Evolutionary conservation across 1,140 invertebrate species (phyloP).

Genomic region (Drosophila elegans): DNA sequence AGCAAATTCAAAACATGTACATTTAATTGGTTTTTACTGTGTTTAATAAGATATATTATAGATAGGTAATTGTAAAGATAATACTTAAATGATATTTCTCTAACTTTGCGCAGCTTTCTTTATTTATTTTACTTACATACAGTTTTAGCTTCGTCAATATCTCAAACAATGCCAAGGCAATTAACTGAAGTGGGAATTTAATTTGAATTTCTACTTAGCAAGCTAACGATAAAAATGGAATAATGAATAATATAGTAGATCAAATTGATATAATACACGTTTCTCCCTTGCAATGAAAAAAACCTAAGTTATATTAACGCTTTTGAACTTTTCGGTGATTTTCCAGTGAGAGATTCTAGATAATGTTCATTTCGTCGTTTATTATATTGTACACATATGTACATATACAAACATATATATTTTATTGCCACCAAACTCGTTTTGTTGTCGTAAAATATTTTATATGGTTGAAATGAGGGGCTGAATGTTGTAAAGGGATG

Average conservation of each 20-base stretch:
- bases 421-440: conserved; percentile 51
- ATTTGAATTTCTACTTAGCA: conserved; percentile 50
- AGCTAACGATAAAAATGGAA: conserved; percentile 25
- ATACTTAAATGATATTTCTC: background rate
- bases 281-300: conserved; percentile 7
- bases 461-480: conserved; percentile 4
- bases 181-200: conserved; percentile 35
- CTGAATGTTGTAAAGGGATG: background rate
- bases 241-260: conserved; percentile 40
- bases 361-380: conserved; percentile 36
- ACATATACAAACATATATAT: conserved; percentile 12
- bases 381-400: conserved; percentile 26
- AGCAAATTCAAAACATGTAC: too few relatives aligned
- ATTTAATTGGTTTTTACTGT: too few relatives aligned
- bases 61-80: too few relatives aligned
- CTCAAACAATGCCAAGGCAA: conserved; percentile 27
- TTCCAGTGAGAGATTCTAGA: conserved; percentile 62
- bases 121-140: background rate
- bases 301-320: conserved; percentile 3
- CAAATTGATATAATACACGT: conserved; percentile 28
- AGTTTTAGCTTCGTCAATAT: conserved; percentile 6
- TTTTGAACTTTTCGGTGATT: conserved; percentile 49
- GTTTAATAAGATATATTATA: too few relatives aligned
- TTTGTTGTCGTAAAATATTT: conserved; percentile 38
- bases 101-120: background rate